Base-by-base conservation (phyloP, 30 jellyfish, hydroid and myxozoan species). In the Catostylus mosaicus region DNA sequence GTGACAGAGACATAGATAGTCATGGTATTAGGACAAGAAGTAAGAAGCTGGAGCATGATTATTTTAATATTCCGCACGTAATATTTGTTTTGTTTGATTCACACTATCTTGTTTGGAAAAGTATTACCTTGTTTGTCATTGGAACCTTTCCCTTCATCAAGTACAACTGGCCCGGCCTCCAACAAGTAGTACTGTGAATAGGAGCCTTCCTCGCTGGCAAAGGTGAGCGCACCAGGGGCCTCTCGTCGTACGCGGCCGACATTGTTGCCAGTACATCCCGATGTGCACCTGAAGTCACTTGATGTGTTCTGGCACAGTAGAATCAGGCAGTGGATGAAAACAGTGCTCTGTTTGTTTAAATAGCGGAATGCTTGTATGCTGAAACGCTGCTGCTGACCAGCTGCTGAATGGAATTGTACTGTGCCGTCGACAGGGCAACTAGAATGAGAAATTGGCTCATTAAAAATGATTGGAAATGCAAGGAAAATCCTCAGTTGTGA, bases 231-330 rank as follows among this genome's bases (percentile, higher is more conserved):
- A 3, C 19, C 70, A 3, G 65, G 80, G n/a, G 31, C 31, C 16
- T 70, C 94, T 72, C 87, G 62, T 46, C 59, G 59, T 1, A 14
- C 73, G 0, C 94, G 77, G 19, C 24, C 7, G 19, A 83, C 82
- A 29, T 59, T 83, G 82, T 83, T 83, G 50, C 93, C 93, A 45
- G 86, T 35, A 69, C 93, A 82, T 45, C 93, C 93, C n/a, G 80
- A 24, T 3, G 23, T 33, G 33, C 93, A 82, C 31, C 86, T 36
- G 19, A 7, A 59, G 59, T 83, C 87, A 38, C 56, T 24, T 72
- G 94, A 83, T 35, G 84, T 19, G 12, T 37, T 54, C 12, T 72
- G 94, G 52, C 94, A 83, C 32, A 83, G 73, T 23, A 83, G 61
- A 12, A 77, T 67, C 43, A 36, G 67, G 60, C 94, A 83, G 73